Percentiles rank a stretch among this genome's conserved stretches.
These are phyloP conservation scores for Yponomeuta plumbellus DNA, from an alignment of 2,888 invertebrate species.

Conservation along the genomic window DNA sequence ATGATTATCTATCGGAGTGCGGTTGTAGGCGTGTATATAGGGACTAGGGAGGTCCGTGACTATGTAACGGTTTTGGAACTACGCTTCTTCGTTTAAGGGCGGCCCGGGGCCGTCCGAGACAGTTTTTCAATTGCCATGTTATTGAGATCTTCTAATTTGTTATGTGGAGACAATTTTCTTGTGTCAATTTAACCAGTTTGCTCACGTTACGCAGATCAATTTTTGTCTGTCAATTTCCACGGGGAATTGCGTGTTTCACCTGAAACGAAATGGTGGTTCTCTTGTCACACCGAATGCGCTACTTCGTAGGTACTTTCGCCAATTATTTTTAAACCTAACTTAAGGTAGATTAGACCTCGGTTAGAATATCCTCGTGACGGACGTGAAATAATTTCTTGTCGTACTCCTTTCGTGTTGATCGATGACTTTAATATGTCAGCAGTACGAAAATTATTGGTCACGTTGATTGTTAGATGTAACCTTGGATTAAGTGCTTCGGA, in stretches of 20 bases:
- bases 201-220: conserved; percentile 52
- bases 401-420: conserved; percentile 72
- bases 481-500: not conserved
- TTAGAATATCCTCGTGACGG: conserved; percentile 17
- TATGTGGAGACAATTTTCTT: conserved; percentile 30
- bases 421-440: conserved; percentile 60
- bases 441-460: conserved; percentile 68
- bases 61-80: conserved; percentile 12
- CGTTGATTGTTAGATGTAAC: conserved; percentile 27
- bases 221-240: conserved; percentile 46
- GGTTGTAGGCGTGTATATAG: conserved; percentile 37
- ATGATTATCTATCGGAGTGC: conserved; percentile 35
- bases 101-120: not conserved
- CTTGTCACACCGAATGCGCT: conserved; percentile 12
- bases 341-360: conserved; percentile 11
- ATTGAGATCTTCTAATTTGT: not conserved
- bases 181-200: conserved; percentile 46
- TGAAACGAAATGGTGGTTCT: not conserved
- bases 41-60: conserved; percentile 18
- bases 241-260: conserved; percentile 22
- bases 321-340: conserved; percentile 28
- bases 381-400: conserved; percentile 61
- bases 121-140: conserved; percentile 8
- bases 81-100: conserved; percentile 6
- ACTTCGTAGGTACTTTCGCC: conserved; percentile 26